Percentiles rank a stretch among this genome's conserved stretches.
These are phyloP conservation scores for Andrena chrysosceles DNA, from an alignment of 2,888 invertebrate genomes.

Conservation along the genomic window DNA sequence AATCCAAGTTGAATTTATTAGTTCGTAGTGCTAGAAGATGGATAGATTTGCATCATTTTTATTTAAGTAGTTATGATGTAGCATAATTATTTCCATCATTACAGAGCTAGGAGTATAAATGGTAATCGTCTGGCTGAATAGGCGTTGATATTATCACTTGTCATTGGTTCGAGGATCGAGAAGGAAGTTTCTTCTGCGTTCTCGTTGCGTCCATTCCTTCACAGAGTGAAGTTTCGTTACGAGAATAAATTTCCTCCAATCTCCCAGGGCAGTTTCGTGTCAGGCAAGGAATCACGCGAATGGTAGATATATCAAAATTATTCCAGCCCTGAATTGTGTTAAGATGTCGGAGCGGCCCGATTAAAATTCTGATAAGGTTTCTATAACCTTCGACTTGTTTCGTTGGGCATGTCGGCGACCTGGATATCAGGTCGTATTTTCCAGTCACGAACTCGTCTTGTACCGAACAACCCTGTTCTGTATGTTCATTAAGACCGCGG, in stretches of 20 bases:
- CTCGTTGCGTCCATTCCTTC: neutral
- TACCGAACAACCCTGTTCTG: slow-evolving; percentile 37
- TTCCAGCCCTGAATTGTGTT: neutral
- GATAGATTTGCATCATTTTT: too few relatives aligned
- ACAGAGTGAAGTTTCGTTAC: neutral
- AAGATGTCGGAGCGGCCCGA: slow-evolving; percentile 24
- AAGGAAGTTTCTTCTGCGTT: neutral
- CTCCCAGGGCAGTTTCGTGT: neutral
- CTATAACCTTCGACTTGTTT: slow-evolving; percentile 36
- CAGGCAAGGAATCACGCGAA: slow-evolving; percentile 30
- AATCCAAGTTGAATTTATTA: too few relatives aligned
- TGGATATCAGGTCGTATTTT: slow-evolving; percentile 34
- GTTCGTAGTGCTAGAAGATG: too few relatives aligned
- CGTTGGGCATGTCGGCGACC: slow-evolving; percentile 4
- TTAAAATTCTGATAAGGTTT: slow-evolving; percentile 36
- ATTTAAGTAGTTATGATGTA: too few relatives aligned
- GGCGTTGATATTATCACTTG: neutral
- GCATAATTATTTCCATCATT: too few relatives aligned
- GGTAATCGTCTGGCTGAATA: neutral
- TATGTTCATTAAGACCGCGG: slow-evolving; percentile 43
- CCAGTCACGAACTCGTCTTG: slow-evolving; percentile 42
- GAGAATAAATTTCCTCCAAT: slow-evolving; percentile 2
- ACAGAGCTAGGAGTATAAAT: too few relatives aligned
- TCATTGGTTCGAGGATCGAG: neutral
- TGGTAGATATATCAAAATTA: slow-evolving; percentile 30